Conservation (phyloP, 2,797 vertebrate genomes). For the Esox lucius region DNA sequence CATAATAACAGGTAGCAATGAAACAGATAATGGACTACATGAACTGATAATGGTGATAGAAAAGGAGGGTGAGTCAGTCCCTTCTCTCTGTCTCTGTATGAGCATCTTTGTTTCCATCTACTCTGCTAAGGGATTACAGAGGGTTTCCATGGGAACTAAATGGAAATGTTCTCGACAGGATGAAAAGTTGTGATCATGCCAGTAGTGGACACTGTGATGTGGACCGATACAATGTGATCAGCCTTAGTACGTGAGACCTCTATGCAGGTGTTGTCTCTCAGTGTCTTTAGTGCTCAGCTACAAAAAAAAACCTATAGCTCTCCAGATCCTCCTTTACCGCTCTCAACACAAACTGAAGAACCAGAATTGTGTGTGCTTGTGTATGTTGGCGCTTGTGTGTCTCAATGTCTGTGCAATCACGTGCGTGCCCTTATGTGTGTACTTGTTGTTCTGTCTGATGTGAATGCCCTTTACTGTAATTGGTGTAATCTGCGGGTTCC, state of each 20-base stretch:
- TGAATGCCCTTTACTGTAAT: conserved; percentile 53
- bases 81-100: background rate
- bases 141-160: conserved; percentile 69
- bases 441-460: conserved; percentile 39
- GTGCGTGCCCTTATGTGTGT: background rate
- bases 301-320: background rate
- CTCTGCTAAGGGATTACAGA: conserved; percentile 47
- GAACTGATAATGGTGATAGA: no score
- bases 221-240: background rate
- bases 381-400: background rate
- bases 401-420: background rate
- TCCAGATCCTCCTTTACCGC: background rate
- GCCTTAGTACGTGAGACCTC: background rate
- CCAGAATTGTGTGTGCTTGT: background rate
- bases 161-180: conserved; percentile 41
- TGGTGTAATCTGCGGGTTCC: conserved; percentile 51
- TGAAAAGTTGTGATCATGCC: conserved; percentile 30
- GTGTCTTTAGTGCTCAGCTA: background rate
- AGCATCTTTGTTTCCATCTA: conserved; percentile 9
- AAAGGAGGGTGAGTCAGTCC: background rate
- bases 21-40: no score
- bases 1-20: no score
- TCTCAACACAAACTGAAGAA: background rate
- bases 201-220: conserved; percentile 11
- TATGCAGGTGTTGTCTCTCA: background rate